These are phyloP conservation scores for Reticulitermes lucifugus DNA, from an alignment of 2,888 invertebrate species.

Conservation along the genomic window DNA sequence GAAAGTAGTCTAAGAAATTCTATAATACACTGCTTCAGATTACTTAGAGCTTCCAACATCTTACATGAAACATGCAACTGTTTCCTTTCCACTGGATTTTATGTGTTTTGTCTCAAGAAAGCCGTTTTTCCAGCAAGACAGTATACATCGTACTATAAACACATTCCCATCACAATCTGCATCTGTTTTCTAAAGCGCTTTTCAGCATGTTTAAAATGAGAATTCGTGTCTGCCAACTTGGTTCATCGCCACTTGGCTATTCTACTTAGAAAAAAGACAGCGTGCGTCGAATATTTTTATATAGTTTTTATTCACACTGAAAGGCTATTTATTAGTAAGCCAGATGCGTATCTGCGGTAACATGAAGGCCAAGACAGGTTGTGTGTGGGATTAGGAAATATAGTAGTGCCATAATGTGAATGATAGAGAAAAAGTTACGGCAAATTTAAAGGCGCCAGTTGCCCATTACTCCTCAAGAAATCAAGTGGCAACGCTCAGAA, in stretches of 20 bases:
- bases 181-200: slow-evolving; percentile 4
- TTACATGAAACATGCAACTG: background rate
- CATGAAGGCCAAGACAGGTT: too few species aligned
- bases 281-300: background rate
- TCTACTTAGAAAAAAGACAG: background rate
- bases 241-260: slow-evolving; percentile 3
- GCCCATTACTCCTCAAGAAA: too few species aligned
- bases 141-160: background rate
- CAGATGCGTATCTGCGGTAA: too few species aligned
- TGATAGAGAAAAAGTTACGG: too few species aligned
- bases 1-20: background rate
- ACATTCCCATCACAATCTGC: background rate
- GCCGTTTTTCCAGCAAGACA: background rate
- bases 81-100: background rate
- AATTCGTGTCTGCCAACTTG: background rate
- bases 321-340: too few species aligned
- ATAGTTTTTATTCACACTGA: too few species aligned
- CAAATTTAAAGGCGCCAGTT: too few species aligned
- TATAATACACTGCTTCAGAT: background rate
- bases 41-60: background rate
- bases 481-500: too few species aligned
- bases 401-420: too few species aligned
- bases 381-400: too few species aligned
- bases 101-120: background rate
- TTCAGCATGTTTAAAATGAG: slow-evolving; percentile 4